phyloP scores from a whole-genome alignment of 2,888 invertebrate genomes.

The Erebia epiphron region DNA sequence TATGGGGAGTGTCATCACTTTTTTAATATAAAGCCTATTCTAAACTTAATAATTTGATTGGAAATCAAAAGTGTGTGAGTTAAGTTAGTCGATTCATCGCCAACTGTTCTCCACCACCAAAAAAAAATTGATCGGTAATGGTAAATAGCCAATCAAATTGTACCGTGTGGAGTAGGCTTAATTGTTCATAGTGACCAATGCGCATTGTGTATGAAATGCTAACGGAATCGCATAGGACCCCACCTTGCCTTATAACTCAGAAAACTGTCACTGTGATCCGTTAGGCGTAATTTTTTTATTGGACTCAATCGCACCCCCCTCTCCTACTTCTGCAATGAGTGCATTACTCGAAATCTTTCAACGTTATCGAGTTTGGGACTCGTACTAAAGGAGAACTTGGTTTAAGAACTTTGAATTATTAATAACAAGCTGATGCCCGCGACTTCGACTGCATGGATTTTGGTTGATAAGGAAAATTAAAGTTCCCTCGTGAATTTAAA shows the following conservation, averaged over 20 bases:
- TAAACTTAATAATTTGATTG: too few species aligned
- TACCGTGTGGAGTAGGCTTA: too few species aligned
- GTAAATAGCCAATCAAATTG: too few species aligned
- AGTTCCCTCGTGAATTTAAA: too few species aligned
- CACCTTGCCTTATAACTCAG: constrained; percentile 77
- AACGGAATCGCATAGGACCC: constrained; percentile 58
- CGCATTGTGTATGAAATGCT: constrained; percentile 46
- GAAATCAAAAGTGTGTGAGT: too few species aligned
- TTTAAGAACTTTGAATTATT: constrained; percentile 13
- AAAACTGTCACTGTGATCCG: constrained; percentile 79
- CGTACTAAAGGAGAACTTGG: constrained; percentile 1
- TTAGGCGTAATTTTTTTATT: constrained; percentile 63
- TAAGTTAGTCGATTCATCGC: too few species aligned
- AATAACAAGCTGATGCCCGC: too few species aligned
- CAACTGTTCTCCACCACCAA: too few species aligned
- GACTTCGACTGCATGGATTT: too few species aligned
- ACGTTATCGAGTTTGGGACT: neutral
- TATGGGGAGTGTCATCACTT: constrained; percentile 25
- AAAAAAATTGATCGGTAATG: too few species aligned
- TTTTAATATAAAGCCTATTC: too few species aligned
- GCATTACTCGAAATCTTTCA: neutral
- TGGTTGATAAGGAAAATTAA: too few species aligned
- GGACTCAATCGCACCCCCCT: constrained; percentile 44
- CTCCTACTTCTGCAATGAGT: constrained; percentile 27
- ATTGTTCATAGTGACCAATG: neutral